Percentiles rank a stretch among this genome's conserved stretches.
Conservation (phyloP, 2,797 vertebrate genomes). For the Cephalopachus bancanus region DNA sequence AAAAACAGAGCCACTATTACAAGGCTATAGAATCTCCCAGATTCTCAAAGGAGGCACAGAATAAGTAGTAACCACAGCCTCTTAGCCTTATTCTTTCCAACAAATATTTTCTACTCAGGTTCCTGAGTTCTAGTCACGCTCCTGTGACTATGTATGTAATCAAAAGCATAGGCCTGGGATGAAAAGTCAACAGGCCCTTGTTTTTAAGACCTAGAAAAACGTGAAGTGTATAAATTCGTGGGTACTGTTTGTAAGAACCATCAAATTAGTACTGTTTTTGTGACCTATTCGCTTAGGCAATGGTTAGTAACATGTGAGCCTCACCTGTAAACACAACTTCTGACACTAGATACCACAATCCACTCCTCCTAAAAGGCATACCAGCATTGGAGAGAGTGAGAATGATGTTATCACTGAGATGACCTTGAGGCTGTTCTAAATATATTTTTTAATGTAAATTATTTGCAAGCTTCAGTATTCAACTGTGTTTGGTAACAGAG, state of each 20-base stretch:
- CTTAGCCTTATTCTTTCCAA: background rate
- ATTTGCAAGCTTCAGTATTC: slow-evolving; percentile 26
- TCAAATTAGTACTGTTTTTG: background rate
- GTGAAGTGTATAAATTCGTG: background rate
- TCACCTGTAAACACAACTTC: slow-evolving; percentile 14
- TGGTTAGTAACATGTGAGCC: background rate
- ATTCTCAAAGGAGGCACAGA: background rate
- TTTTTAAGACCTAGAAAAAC: slow-evolving; percentile 23
- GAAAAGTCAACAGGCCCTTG: background rate
- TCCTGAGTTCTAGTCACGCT: background rate
- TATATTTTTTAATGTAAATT: slow-evolving; percentile 59
- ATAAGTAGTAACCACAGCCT: background rate
- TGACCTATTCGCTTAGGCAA: background rate
- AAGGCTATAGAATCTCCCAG: background rate
- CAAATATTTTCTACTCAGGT: background rate
- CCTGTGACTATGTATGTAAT: no score
- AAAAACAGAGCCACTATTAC: background rate
- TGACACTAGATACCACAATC: background rate
- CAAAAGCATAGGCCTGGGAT: no score
- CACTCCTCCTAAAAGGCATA: background rate
- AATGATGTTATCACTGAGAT: slow-evolving; percentile 38
- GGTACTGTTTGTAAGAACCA: background rate
- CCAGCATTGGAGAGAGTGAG: slow-evolving; percentile 25
- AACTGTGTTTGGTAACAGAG: slow-evolving; percentile 26
- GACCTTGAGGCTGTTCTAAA: slow-evolving; percentile 50